Base-by-base conservation (phyloP, 2,888 invertebrate genomes). In the Ctena decussata region DNA sequence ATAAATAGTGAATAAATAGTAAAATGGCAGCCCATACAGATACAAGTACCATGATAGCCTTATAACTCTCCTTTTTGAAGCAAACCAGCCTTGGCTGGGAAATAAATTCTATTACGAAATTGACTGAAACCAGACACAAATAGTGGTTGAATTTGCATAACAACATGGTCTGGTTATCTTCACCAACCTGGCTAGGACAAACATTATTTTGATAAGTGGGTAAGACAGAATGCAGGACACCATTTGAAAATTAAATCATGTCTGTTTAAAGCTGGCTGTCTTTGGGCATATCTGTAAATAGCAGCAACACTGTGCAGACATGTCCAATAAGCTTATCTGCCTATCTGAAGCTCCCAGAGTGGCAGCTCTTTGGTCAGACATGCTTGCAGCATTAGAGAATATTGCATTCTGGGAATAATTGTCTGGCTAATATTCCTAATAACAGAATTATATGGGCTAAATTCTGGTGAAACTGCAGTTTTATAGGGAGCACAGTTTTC, bases 201-300 rank as follows among this genome's bases (percentile, higher is more conserved):
- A 87, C 80, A 87, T 72, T 82, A 82, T 82, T 83, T 69, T 69
- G 69, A 65, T 88, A 82, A 79, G 79, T 75, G 73, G 70, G 37
- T 71, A 46, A 84, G 85, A 88, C 73, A 57, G 27, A 75, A 85
- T 41, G 12, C 88, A 88, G 88, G 79, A 80, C 21, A 71, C 88
- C 79, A 88, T 88, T 88, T 85, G 83, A 80, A 88, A 88, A 88
- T 88, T 85, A 87, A 85, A 88, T 88, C 85, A 85, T 85, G 84
- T 80, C 82, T 88, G 82, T 85, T 85, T 85, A 88, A 88, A 65
- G 88, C 85, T 77, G 81, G 76, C 79, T 88, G 88, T 88, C 88
- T 85, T 82, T 83, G 79, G 82, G 84, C 77, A 88, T 88, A 85
- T 88, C 78, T 85, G 84, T 84, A 85, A 88, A 88, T 84, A 80